Evolutionary conservation across 2,888 invertebrate species (phyloP).

Genomic region (Linnaemya vulpina): DNA sequence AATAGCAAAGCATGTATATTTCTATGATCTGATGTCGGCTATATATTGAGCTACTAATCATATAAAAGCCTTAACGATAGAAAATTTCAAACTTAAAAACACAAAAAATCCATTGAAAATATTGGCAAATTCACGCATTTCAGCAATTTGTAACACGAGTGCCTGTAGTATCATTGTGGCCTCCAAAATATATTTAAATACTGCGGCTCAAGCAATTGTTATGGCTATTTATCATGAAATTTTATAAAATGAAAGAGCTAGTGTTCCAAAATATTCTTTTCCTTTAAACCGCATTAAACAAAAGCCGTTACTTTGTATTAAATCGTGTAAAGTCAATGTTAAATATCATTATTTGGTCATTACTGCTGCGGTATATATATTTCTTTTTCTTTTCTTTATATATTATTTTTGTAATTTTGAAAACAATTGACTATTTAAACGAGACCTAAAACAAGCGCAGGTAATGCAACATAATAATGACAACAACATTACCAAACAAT

Average conservation of each 20-base stretch:
- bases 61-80: not conserved
- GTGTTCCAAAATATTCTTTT: conserved; percentile 12
- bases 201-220: conserved; percentile 29
- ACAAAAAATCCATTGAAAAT: not conserved
- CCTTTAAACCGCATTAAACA: conserved; percentile 8
- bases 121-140: conserved; percentile 43
- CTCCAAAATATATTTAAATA: conserved; percentile 18
- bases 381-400: not conserved
- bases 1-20: not conserved
- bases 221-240: conserved; percentile 54
- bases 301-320: conserved; percentile 63
- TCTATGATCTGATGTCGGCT: not conserved
- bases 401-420: conserved; percentile 40
- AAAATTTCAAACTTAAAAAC: not conserved
- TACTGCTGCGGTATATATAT: conserved; percentile 26
- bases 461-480: conserved; percentile 67
- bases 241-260: not conserved
- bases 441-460: conserved; percentile 62
- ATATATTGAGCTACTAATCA: not conserved
- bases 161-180: not conserved
- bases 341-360: conserved; percentile 73
- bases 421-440: conserved; percentile 65
- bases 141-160: conserved; percentile 2
- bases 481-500: conserved; percentile 42
- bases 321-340: conserved; percentile 82